Conservation (phyloP, 2,888 invertebrate genomes). For the Oeneis ivallda region DNA sequence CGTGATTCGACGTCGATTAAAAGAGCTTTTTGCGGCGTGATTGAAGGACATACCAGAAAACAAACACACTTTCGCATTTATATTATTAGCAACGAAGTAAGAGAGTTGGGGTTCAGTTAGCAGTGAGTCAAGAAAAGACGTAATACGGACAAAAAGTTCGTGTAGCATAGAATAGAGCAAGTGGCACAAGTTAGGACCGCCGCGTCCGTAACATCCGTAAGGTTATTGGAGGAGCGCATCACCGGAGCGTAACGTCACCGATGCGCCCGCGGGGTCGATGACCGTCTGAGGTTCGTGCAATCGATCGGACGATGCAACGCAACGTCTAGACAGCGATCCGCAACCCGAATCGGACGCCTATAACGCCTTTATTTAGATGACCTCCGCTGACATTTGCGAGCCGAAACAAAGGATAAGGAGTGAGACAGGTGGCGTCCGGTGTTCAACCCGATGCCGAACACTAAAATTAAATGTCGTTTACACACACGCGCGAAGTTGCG, state of each 20-base stretch:
- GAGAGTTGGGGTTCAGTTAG: constrained; percentile 1
- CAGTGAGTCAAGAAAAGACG: constrained; percentile 9
- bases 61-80: no score
- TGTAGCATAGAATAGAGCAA: constrained; percentile 39
- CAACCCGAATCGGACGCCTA: constrained; percentile 71
- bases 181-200: constrained; percentile 54
- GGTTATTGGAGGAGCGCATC: constrained; percentile 75
- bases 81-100: background rate
- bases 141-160: constrained; percentile 38
- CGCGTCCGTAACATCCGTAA: constrained; percentile 61
- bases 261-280: constrained; percentile 79
- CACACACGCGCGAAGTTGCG: constrained; percentile 52
- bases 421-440: constrained; percentile 73
- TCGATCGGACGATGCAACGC: constrained; percentile 79
- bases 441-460: constrained; percentile 59
- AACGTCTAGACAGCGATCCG: constrained; percentile 78
- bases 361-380: constrained; percentile 78
- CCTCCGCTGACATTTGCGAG: constrained; percentile 78
- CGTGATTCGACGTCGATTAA: no score
- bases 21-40: no score
- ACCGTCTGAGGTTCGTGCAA: constrained; percentile 79
- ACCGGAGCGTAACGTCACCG: constrained; percentile 80
- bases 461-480: constrained; percentile 73
- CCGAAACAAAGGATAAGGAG: constrained; percentile 80
- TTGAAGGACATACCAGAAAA: no score